These are phyloP conservation scores for Leptopilina myrica DNA, from an alignment of 2,888 invertebrate species.

Conservation along the genomic window DNA sequence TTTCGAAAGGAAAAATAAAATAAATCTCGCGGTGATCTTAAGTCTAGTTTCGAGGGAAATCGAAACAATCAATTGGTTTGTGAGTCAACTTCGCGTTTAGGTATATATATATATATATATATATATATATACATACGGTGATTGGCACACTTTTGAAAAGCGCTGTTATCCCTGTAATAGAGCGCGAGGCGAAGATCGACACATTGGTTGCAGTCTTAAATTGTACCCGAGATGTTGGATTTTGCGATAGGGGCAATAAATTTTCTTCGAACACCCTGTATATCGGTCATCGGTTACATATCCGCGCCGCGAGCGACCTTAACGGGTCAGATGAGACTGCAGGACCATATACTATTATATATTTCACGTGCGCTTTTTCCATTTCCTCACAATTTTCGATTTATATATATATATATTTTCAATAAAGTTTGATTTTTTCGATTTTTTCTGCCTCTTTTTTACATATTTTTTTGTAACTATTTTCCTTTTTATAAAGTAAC, in stretches of 20 bases:
- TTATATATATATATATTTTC: too few relatives aligned
- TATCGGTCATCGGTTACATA: constrained; percentile 55
- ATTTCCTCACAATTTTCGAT: neutral
- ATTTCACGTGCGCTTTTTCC: constrained; percentile 17
- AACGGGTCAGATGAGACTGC: constrained; percentile 58
- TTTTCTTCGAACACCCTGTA: constrained; percentile 55
- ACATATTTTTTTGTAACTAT: too few relatives aligned
- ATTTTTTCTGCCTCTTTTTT: too few relatives aligned
- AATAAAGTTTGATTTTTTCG: too few relatives aligned
- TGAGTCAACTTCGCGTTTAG: neutral
- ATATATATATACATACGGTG: neutral
- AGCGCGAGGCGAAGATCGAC: constrained; percentile 7
- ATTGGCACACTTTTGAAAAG: constrained; percentile 50
- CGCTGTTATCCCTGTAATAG: constrained; percentile 47
- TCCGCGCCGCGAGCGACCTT: constrained; percentile 54
- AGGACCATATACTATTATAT: constrained; percentile 43
- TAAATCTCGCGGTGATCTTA: neutral
- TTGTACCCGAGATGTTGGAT: constrained; percentile 47
- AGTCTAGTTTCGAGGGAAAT: constrained; percentile 21
- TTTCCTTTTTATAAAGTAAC: too few relatives aligned
- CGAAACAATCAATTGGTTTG: constrained; percentile 10
- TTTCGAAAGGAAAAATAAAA: neutral
- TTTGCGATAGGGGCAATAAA: constrained; percentile 54
- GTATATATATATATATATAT: too few relatives aligned
- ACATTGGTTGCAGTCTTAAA: neutral